Evolutionary conservation across 92 coral and sea anemone species (phyloP).

Genomic region (Epizoanthus rinbou): DNA sequence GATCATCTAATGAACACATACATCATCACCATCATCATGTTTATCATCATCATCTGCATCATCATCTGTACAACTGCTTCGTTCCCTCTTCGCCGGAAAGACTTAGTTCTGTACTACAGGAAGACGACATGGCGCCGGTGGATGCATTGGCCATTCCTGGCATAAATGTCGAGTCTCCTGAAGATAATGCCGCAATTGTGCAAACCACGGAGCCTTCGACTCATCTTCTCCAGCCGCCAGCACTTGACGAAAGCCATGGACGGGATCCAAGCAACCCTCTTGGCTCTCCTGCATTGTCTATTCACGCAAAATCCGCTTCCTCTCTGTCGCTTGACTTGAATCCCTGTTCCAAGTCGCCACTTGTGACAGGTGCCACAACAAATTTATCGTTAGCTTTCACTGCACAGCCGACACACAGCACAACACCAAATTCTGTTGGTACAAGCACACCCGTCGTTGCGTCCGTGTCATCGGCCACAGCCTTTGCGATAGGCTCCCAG

Average conservation of each 20-base stretch:
- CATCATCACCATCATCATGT: slow-evolving; percentile 90
- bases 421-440: slow-evolving; percentile 16
- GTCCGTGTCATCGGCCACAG: slow-evolving; percentile 9
- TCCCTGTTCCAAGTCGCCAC: slow-evolving; percentile 35
- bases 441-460: background rate
- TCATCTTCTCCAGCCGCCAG: slow-evolving; percentile 52
- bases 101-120: slow-evolving; percentile 1
- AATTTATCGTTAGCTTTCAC: slow-evolving; percentile 21
- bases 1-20: slow-evolving; percentile 60
- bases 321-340: slow-evolving; percentile 60
- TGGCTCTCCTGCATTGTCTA: slow-evolving; percentile 67
- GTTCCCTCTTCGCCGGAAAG: slow-evolving; percentile 74
- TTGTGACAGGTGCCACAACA: slow-evolving; percentile 31
- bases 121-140: background rate
- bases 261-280: slow-evolving; percentile 54
- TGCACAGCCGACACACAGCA: background rate
- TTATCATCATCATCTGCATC: slow-evolving; percentile 94
- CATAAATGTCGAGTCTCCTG: slow-evolving; percentile 39
- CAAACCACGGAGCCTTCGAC: slow-evolving; percentile 12
- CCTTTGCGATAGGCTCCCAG: background rate
- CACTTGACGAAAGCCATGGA: slow-evolving; percentile 39
- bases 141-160: slow-evolving; percentile 51
- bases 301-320: slow-evolving; percentile 73
- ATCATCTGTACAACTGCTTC: slow-evolving; percentile 84
- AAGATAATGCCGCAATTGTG: slow-evolving; percentile 1